These are phyloP conservation scores for Miltochrista miniata DNA, from an alignment of 2,888 invertebrate genomes.

Conservation along the genomic window DNA sequence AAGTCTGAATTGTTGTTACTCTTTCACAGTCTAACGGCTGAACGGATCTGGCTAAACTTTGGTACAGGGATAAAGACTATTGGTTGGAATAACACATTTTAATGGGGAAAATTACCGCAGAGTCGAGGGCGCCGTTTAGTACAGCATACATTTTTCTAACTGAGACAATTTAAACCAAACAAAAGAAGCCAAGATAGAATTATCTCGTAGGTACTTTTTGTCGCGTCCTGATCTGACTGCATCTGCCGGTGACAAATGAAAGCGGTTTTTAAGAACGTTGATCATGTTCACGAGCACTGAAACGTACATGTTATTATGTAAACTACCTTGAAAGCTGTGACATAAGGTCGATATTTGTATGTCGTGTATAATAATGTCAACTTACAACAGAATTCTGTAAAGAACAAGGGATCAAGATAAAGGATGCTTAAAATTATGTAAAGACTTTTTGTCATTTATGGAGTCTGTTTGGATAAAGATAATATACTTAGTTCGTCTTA, in stretches of 20 bases:
- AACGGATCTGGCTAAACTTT: no score
- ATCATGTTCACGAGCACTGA: constrained; percentile 49
- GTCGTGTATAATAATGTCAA: constrained; percentile 5
- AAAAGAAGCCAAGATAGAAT: background rate
- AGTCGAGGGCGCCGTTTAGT: no score
- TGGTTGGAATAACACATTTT: no score
- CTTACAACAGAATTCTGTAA: constrained; percentile 44
- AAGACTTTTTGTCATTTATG: no score
- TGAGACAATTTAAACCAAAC: background rate
- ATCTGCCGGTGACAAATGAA: constrained; percentile 81
- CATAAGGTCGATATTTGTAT: constrained; percentile 37
- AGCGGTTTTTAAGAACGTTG: constrained; percentile 78
- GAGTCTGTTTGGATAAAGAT: no score
- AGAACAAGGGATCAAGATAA: constrained; percentile 62
- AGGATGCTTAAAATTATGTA: constrained; percentile 69
- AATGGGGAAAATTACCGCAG: no score
- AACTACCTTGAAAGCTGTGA: constrained; percentile 25
- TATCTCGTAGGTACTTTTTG: constrained; percentile 27
- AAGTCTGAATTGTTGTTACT: no score
- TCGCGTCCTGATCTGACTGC: constrained; percentile 71
- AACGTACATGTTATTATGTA: constrained; percentile 18
- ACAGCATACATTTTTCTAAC: no score
- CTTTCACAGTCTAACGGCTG: no score
- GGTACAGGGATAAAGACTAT: no score
- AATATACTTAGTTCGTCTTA: no score